Conservation (phyloP, 2,113 vertebrate species). For the Grus americana region DNA sequence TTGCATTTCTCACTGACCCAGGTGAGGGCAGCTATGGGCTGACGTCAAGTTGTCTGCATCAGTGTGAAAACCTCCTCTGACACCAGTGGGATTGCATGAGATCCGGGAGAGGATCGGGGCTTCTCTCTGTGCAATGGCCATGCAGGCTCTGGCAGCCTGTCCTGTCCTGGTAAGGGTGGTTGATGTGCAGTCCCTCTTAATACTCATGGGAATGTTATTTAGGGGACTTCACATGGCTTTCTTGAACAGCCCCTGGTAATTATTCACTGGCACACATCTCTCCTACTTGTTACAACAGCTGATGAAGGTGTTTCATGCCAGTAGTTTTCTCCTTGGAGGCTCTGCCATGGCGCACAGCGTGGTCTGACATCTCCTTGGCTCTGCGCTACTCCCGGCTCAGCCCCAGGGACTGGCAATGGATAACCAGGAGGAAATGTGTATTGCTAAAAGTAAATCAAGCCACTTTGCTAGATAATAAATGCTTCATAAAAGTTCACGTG, state of each 20-base stretch:
- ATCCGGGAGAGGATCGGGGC: background rate
- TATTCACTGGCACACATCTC: background rate
- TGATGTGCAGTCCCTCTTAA: accelerated
- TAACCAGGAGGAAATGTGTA: background rate
- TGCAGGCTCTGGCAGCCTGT: accelerated
- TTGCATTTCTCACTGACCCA: accelerated
- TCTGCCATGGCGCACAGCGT: accelerated
- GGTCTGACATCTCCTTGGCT: background rate
- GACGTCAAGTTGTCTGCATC: accelerated
- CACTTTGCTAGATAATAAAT: background rate
- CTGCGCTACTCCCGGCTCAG: accelerated
- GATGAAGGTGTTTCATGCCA: background rate
- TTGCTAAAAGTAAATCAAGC: background rate
- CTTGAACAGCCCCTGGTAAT: background rate
- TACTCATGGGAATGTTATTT: background rate
- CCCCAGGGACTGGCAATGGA: background rate
- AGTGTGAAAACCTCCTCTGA: background rate
- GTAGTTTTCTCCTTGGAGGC: background rate
- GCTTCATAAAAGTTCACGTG: background rate
- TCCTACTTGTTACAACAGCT: background rate
- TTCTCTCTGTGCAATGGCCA: accelerated
- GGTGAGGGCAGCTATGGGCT: background rate
- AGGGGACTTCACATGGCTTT: background rate
- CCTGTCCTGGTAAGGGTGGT: background rate
- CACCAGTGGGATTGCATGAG: background rate